Base-by-base conservation (phyloP, 2,113 vertebrate species). In the Lycocorax pyrrhopterus region DNA sequence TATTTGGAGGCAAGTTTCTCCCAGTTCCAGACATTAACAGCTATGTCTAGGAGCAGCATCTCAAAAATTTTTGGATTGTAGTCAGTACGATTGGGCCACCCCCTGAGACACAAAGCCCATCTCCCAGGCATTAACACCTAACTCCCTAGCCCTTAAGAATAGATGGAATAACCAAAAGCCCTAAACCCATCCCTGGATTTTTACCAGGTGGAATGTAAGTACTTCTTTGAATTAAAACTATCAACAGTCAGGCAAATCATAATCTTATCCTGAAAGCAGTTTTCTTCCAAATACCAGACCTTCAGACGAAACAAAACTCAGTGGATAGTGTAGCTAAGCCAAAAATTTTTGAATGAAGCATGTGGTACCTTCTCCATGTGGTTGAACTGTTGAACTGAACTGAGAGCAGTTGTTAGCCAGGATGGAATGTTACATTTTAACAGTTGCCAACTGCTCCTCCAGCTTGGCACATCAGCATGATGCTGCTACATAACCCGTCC, bases 301-400 rank as follows among this genome's bases (percentile, higher is more conserved):
- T 81, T 96, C 74, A 94, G 94, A 92, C 53, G 95, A 96, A 96
- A 96, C 33, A 94, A 92, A 96, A 66, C 68, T 94, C 63, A 69
- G 44, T 49, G 22, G 49, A 55, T 18, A 56, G 35, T 16, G 32
- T 33, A 77, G 63, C 41, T 84, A 63, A 56, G 7, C 14, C 55
- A 49, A 49, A 55, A 53, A 69, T 8, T 77, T 12, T 13, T 16
- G 18, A 62, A n/a, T 4, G 19, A 96, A 94, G 90, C 75, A 97
- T 74, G 93, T 93, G 95, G 95, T 97, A 96, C 97, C 97, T 97
- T 95, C 98, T 97, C 95, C 97, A 95, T 95, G 95, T 93, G 94
- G 87, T 47, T 77, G 72, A 76, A 37, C 87, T 94, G 93, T 33
- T 93, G 95, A 97, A 95, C 96, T 76, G 76, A 91, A 84, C 56